A percentile compares a stretch with the other conserved stretches of the same genome.
phyloP scores from a whole-genome alignment of 1,140 invertebrate genomes.

The Aphis gossypii region DNA sequence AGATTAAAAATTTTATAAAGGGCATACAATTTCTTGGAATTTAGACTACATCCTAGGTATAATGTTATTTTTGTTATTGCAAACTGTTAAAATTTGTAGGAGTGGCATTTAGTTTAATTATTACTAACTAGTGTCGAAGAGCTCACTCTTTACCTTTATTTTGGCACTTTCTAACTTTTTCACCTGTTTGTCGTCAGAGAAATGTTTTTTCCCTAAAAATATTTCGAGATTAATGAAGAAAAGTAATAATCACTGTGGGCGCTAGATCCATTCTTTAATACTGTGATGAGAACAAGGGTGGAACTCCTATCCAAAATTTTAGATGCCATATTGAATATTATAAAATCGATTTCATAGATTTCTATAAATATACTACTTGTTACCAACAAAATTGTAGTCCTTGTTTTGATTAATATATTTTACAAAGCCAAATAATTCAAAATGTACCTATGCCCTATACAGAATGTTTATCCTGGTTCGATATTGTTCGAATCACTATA shows the following conservation, averaged over 20 bases:
- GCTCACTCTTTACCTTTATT: not conserved
- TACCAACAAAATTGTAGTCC: not conserved
- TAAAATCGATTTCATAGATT: not conserved
- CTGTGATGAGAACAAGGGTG: too few species aligned
- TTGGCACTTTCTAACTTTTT: not conserved
- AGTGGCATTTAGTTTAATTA: not conserved
- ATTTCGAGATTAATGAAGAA: not conserved
- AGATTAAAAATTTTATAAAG: not conserved
- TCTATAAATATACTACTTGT: not conserved
- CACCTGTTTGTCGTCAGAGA: not conserved
- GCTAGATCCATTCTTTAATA: not conserved
- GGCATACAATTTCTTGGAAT: not conserved
- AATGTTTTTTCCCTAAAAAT: not conserved
- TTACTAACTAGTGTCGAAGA: not conserved
- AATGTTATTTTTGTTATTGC: not conserved
- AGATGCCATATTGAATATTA: not conserved
- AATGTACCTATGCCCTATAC: not conserved
- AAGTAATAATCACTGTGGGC: not conserved
- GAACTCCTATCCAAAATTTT: not conserved
- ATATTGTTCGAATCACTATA: not conserved
- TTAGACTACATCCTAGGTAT: not conserved
- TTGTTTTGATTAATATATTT: not conserved
- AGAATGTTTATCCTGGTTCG: not conserved
- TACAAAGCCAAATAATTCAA: not conserved
- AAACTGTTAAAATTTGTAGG: not conserved